Percentiles rank a stretch among this genome's conserved stretches.
These are phyloP conservation scores for Plutella xylostella DNA, from an alignment of 2,888 invertebrate genomes.

Conservation along the genomic window DNA sequence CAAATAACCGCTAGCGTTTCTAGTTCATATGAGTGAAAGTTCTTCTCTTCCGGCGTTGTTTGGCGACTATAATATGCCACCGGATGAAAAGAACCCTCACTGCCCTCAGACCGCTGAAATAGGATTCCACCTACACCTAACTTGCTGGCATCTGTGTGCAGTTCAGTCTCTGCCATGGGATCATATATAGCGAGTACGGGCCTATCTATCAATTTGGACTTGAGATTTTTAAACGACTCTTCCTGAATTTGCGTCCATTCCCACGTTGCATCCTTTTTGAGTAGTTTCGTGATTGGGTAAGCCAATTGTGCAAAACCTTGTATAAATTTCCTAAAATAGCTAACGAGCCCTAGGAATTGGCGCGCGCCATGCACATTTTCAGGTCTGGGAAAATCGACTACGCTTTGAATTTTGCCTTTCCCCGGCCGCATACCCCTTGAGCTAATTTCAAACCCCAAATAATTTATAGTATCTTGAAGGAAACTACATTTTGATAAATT, in stretches of 20 bases:
- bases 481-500: slow-evolving; percentile 16
- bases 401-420: slow-evolving; percentile 20
- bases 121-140: too few species aligned
- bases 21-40: slow-evolving; percentile 18
- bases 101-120: slow-evolving; percentile 17
- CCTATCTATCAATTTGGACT: slow-evolving; percentile 12
- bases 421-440: slow-evolving; percentile 22
- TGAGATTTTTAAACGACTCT: slow-evolving; percentile 18
- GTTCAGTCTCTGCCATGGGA: too few species aligned
- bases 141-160: too few species aligned
- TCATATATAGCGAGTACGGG: too few species aligned
- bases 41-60: slow-evolving; percentile 24
- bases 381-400: slow-evolving; percentile 19
- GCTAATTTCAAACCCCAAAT: slow-evolving; percentile 24
- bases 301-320: slow-evolving; percentile 14
- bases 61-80: slow-evolving; percentile 24
- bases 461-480: slow-evolving; percentile 15
- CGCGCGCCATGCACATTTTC: slow-evolving; percentile 13
- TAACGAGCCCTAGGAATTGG: slow-evolving; percentile 17
- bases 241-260: slow-evolving; percentile 19
- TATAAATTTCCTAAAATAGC: slow-evolving; percentile 18
- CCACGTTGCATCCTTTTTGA: slow-evolving; percentile 15
- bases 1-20: slow-evolving; percentile 11
- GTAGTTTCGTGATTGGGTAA: slow-evolving; percentile 10
- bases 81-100: slow-evolving; percentile 25